Evolutionary conservation across 2,888 invertebrate species (phyloP).

Genomic region (Pristionchus fissidentatus): DNA sequence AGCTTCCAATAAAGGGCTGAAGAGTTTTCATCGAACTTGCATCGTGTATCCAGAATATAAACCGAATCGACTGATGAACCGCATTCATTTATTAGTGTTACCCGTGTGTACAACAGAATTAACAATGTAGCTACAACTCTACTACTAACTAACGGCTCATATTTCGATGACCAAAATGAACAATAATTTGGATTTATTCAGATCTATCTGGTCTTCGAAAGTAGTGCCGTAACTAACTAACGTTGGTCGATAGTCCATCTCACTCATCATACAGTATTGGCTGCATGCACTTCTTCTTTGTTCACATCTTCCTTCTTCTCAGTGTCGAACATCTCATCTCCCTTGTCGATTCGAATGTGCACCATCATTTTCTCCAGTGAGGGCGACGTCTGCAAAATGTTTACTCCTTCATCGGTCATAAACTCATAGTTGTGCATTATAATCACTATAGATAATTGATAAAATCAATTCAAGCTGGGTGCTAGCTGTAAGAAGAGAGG

Average conservation of each 20-base stretch:
- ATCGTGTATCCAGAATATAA: not conserved
- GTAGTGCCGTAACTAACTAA: no score
- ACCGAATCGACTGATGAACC: no score
- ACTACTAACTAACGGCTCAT: no score
- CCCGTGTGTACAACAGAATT: no score
- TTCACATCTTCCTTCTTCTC: constrained; percentile 12
- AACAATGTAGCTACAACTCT: no score
- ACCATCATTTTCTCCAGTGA: not conserved
- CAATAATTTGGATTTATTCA: no score
- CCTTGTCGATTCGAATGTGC: constrained; percentile 36
- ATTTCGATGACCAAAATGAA: no score
- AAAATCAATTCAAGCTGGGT: not conserved
- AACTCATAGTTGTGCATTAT: not conserved
- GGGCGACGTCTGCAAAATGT: constrained; percentile 24
- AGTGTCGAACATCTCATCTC: constrained; percentile 12
- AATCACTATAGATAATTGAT: not conserved
- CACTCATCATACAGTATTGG: not conserved
- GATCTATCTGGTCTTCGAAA: no score
- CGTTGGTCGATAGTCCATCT: no score
- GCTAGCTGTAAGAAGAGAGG: not conserved
- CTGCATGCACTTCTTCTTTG: no score
- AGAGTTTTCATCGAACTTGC: not conserved
- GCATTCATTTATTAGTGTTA: no score
- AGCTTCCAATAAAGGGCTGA: constrained; percentile 37
- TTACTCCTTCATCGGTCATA: constrained; percentile 32